A percentile compares a stretch with the other conserved stretches of the same genome.
phyloP scores from a whole-genome alignment of 2,888 invertebrate genomes.

The Eudemis profundana region DNA sequence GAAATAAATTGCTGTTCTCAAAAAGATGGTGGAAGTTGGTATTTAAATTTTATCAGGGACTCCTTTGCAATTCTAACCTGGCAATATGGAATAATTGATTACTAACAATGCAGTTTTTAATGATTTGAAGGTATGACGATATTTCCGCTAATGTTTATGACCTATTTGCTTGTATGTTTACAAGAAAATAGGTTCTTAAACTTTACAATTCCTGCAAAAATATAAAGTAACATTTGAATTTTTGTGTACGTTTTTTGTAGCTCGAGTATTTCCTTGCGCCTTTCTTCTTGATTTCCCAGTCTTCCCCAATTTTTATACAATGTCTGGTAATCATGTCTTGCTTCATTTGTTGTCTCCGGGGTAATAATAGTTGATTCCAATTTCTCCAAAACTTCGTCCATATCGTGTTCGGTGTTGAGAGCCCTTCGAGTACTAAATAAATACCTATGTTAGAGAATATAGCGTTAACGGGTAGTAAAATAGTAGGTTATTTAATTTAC shows the following conservation, averaged over 20 bases:
- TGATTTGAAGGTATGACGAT: no score
- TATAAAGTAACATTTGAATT: conserved; percentile 1
- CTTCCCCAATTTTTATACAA: conserved; percentile 77
- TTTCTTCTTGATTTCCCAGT: conserved; percentile 77
- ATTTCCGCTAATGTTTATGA: no score
- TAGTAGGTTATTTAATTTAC: neutral
- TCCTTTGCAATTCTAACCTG: no score
- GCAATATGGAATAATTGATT: no score
- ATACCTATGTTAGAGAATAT: no score
- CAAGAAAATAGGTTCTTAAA: neutral
- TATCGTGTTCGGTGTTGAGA: conserved; percentile 47
- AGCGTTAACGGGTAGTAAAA: neutral
- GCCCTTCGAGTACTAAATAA: no score
- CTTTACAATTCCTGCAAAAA: neutral
- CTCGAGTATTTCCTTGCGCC: conserved; percentile 82
- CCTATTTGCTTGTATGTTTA: neutral
- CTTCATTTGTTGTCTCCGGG: conserved; percentile 48
- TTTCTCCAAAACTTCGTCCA: conserved; percentile 71
- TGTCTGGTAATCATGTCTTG: conserved; percentile 57
- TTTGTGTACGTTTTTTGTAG: conserved; percentile 83
- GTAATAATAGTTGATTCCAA: conserved; percentile 57
- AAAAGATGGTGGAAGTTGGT: no score
- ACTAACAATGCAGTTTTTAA: no score
- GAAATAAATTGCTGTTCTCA: no score
- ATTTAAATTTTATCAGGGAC: no score